Percentiles rank a stretch among this genome's conserved stretches.
Conservation (phyloP, 1,140 invertebrate species). For the Rhopalosiphum maidis region DNA sequence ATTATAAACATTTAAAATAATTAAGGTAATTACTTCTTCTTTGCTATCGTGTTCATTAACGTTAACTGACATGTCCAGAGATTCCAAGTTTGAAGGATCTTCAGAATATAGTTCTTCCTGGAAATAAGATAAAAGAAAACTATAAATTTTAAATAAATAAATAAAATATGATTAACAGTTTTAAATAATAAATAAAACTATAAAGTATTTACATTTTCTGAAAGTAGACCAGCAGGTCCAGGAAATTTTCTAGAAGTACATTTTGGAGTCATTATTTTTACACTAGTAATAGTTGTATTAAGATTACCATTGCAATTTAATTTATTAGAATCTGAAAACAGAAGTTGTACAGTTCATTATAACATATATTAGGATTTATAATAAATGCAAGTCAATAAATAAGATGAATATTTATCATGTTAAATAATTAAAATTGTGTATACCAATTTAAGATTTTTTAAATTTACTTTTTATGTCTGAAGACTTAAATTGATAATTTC, state of each 20-base stretch:
- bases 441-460: neutral
- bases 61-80: constrained; percentile 29
- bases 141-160: too few relatives aligned
- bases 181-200: neutral
- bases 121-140: neutral
- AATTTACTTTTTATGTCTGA: constrained; percentile 22
- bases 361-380: neutral
- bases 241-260: constrained; percentile 55
- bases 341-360: neutral
- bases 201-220: constrained; percentile 42
- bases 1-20: neutral
- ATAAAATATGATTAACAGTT: neutral
- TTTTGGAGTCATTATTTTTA: constrained; percentile 31
- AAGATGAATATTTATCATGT: neutral
- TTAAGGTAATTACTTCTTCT: neutral
- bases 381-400: neutral
- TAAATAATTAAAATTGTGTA: neutral
- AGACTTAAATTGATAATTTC: neutral
- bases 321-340: constrained; percentile 33
- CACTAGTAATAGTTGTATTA: constrained; percentile 37
- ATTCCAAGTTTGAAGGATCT: constrained; percentile 36
- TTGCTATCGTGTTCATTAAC: constrained; percentile 28
- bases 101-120: constrained; percentile 25
- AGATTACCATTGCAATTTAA: neutral
- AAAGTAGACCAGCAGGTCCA: constrained; percentile 55